phyloP scores from a whole-genome alignment of 2,888 invertebrate genomes.

The Pilophorus perplexus region DNA sequence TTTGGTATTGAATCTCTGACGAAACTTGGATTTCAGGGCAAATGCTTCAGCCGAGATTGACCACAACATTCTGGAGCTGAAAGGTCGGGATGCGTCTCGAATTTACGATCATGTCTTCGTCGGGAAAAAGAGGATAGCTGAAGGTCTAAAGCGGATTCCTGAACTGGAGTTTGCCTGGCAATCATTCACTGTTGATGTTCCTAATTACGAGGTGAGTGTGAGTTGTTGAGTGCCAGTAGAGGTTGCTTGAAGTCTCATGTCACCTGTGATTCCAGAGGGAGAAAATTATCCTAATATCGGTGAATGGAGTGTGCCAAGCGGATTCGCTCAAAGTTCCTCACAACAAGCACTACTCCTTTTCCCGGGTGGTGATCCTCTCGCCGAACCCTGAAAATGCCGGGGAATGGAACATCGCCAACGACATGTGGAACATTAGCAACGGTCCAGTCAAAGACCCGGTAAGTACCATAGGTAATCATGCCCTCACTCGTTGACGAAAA shows the following conservation, averaged over 20 bases:
- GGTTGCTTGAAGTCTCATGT: too few species aligned
- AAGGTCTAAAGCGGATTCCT: neutral
- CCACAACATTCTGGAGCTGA: too few species aligned
- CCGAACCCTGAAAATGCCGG: neutral
- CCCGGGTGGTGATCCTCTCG: neutral
- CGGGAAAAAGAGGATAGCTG: slow-evolving; percentile 1
- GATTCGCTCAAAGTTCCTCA: neutral
- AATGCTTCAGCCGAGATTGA: too few species aligned
- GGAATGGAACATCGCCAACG: slow-evolving; percentile 33
- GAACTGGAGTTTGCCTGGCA: slow-evolving; percentile 1
- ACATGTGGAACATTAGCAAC: slow-evolving; percentile 30
- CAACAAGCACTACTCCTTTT: neutral
- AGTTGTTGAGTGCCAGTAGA: neutral
- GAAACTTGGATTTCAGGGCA: too few species aligned
- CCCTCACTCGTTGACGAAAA: too few species aligned
- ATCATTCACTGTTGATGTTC: slow-evolving; percentile 15
- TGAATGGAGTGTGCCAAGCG: neutral
- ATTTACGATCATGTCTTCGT: neutral
- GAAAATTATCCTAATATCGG: neutral
- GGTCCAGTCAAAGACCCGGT: neutral
- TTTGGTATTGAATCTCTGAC: too few species aligned
- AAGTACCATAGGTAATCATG: too few species aligned
- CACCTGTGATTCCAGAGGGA: neutral
- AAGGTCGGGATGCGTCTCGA: too few species aligned
- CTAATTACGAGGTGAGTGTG: slow-evolving; percentile 1